A percentile compares a stretch with the other conserved stretches of the same genome.
phyloP scores from a whole-genome alignment of 1,140 invertebrate species.

The Aleiodes sp. region DNA sequence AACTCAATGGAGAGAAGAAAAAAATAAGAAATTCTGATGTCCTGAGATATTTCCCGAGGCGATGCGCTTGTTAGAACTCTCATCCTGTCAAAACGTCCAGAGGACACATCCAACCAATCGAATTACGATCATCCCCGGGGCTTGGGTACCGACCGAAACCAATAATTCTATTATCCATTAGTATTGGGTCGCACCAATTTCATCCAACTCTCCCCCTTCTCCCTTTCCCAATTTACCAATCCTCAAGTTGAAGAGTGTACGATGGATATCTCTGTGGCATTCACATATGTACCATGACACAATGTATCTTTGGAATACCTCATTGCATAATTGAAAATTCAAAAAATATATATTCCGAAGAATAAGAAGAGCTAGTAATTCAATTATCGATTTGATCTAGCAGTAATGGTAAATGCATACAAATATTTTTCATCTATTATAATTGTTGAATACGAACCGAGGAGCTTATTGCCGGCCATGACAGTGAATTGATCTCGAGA shows the following conservation, averaged over 20 bases:
- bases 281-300: not conserved
- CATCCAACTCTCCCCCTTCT: constrained; percentile 39
- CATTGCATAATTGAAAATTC: too few species aligned
- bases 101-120: constrained; percentile 66
- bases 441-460: not conserved
- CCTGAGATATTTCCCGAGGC: constrained; percentile 53
- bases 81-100: constrained; percentile 67
- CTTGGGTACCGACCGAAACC: constrained; percentile 59
- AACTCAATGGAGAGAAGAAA: too few species aligned
- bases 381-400: not conserved
- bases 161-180: constrained; percentile 69
- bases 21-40: not conserved
- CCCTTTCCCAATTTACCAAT: not conserved
- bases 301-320: not conserved
- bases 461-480: not conserved
- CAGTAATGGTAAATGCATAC: not conserved
- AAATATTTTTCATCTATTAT: too few species aligned
- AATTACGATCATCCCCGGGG: constrained; percentile 67
- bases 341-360: not conserved
- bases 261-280: not conserved
- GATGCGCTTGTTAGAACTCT: constrained; percentile 64
- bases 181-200: constrained; percentile 64
- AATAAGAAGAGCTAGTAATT: not conserved
- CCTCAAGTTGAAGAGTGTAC: not conserved
- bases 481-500: not conserved